A percentile compares a stretch with the other conserved stretches of the same genome.
phyloP scores from a whole-genome alignment of 92 coral and sea anemone species.

The Palythoa grandiflora region DNA sequence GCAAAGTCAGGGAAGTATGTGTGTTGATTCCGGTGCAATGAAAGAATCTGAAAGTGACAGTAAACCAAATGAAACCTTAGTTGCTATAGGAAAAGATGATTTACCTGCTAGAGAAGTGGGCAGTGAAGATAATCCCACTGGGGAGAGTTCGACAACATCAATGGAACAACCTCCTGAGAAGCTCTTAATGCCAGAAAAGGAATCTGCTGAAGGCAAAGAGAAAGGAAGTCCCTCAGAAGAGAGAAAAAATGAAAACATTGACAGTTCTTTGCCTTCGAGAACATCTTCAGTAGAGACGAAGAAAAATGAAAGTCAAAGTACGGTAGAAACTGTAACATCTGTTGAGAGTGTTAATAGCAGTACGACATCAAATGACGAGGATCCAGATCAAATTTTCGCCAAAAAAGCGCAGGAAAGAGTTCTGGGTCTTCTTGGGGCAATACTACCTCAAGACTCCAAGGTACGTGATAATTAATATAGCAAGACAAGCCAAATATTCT shows the following conservation, averaged over 20 bases:
- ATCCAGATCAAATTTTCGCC: conserved; percentile 77
- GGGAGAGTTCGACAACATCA: neutral
- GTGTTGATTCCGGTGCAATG: neutral
- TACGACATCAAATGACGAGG: conserved; percentile 56
- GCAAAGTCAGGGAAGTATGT: neutral
- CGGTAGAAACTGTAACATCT: conserved; percentile 2
- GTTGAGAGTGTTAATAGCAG: neutral
- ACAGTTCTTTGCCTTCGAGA: neutral
- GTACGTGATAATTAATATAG: conserved; percentile 41
- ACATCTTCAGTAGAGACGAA: conserved; percentile 6
- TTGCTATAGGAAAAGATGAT: conserved; percentile 11
- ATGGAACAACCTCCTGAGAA: neutral
- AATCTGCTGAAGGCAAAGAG: neutral
- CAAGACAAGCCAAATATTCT: neutral
- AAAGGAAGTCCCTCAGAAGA: conserved; percentile 1
- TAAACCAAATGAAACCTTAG: neutral
- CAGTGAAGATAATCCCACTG: neutral
- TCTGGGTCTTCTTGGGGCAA: conserved; percentile 94
- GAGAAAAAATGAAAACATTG: neutral
- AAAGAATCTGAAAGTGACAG: neutral
- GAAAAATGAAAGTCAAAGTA: neutral
- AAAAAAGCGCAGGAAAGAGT: conserved; percentile 83
- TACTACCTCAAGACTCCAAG: conserved; percentile 93
- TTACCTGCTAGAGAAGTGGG: neutral
- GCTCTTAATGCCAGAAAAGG: neutral